Evolutionary conservation across 1,140 invertebrate genomes (phyloP), one percentile per base, ranked within the genome.

Genomic region (Drosophila ercepeae): DNA sequence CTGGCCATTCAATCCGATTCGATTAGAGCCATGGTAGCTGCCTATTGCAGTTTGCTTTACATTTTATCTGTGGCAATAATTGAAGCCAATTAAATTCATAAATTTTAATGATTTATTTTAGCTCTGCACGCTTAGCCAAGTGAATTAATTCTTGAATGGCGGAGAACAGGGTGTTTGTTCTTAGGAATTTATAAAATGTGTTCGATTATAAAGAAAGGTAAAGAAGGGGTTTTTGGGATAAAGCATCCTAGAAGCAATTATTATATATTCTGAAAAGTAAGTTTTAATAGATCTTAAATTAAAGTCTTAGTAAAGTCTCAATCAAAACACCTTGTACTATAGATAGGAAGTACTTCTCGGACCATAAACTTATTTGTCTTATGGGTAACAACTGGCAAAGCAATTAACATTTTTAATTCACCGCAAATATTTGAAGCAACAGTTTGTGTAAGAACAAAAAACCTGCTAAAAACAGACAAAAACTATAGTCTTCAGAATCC

Each of bases 51-150:
- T 51, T 83, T 71, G 64, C 59, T 64, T 71, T 45, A 74, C 57
- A 61, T 76, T 86, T 73, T 84, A 84, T 84, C 79, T 79, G 58
- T 58, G 44, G 72, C 68, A 76, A 71, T 86, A 88, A 86, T 88
- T 82, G 77, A 74, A 77, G 78, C 45, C 82, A 88, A 86, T 86
- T 88, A 86, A 86, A 82, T 82, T 82, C 81, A 86, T 86, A 86
- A 88, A 82, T 88, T 86, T 81, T 86, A 88, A 86, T 86, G 81
- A 88, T 86, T 86, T 86, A 86, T 88, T 86, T 86, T 57, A 65
- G 53, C 64, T 54, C 42, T 70, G 78, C 79, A 70, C 74, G 63
- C 82, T 76, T 63, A 73, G 63, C 44, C 63, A 46, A 73, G 58
- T 72, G 65, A 53, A 76, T 84, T 73, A 76, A 76, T 84, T 86